Percentiles rank a stretch among this genome's conserved stretches.
These are phyloP conservation scores for Gorsachius magnificus DNA, from an alignment of 2,797 vertebrate genomes.

Conservation along the genomic window DNA sequence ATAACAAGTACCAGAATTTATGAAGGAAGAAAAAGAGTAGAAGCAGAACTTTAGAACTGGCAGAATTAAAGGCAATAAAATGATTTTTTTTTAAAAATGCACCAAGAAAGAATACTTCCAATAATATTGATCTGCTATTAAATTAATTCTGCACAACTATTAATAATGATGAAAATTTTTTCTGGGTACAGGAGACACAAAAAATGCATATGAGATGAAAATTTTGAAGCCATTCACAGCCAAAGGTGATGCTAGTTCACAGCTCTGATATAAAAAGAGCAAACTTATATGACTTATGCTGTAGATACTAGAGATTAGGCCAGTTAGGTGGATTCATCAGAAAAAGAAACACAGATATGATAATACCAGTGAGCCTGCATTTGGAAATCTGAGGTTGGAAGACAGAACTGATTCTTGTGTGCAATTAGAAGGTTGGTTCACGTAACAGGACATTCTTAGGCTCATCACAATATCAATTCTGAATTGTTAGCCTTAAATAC, in stretches of 20 bases:
- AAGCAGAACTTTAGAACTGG: not conserved
- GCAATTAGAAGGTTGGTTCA: not conserved
- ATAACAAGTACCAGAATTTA: not conserved
- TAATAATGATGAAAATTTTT: not conserved
- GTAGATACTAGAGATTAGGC: not conserved
- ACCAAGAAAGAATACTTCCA: not conserved
- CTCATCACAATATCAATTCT: not conserved
- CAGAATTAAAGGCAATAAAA: not conserved
- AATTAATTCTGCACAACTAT: not conserved
- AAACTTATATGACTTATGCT: not conserved
- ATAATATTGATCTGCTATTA: not conserved
- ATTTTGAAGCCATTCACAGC: not conserved
- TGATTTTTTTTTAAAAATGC: not conserved
- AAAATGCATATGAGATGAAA: not conserved
- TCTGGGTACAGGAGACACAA: not conserved
- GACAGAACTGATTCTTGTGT: not conserved
- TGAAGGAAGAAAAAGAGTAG: not conserved
- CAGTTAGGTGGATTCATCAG: not conserved
- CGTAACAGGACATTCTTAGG: not conserved
- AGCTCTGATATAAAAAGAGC: not conserved
- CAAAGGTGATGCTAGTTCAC: not conserved
- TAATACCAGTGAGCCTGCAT: not conserved
- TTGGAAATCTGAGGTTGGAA: not conserved
- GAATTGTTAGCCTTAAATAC: not conserved
- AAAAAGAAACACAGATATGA: not conserved